Percentiles rank a stretch among this genome's conserved stretches.
These are phyloP conservation scores for Iguana delicatissima DNA, from an alignment of 2,797 vertebrate genomes.

Conservation along the genomic window DNA sequence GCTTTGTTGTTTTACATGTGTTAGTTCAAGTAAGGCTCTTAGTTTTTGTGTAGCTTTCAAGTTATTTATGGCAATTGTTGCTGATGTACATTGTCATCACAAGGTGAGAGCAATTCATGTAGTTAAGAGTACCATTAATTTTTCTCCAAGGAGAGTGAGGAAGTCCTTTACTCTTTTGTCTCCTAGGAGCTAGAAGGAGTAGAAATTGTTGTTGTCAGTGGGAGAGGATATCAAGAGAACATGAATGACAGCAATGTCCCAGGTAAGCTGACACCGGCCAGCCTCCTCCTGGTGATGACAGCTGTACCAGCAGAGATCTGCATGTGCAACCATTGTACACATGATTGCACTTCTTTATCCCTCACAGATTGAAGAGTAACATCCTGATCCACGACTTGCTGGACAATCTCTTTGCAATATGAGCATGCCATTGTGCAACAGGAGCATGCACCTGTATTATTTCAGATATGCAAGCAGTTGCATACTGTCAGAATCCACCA, in stretches of 20 bases:
- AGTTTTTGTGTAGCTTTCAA: neutral
- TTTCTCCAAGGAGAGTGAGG: neutral
- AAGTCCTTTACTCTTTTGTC: neutral
- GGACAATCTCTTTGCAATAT: too few relatives aligned
- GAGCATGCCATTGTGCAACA: too few relatives aligned
- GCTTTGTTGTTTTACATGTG: neutral
- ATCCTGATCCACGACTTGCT: too few relatives aligned
- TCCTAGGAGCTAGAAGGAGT: neutral
- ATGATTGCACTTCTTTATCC: too few relatives aligned
- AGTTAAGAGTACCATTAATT: neutral
- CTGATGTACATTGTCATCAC: neutral
- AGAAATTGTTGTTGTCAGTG: neutral
- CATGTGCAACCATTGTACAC: too few relatives aligned
- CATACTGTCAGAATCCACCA: too few relatives aligned
- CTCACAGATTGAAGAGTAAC: too few relatives aligned
- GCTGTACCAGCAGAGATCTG: too few relatives aligned
- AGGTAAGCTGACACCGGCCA: neutral
- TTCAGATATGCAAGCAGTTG: too few relatives aligned
- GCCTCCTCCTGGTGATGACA: too few relatives aligned
- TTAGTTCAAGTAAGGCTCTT: neutral
- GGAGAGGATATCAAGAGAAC: neutral
- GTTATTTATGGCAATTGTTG: neutral
- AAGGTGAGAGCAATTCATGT: neutral
- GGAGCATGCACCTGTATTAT: too few relatives aligned
- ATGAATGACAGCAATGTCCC: neutral